Base-by-base conservation (phyloP, 2,888 invertebrate genomes). In the Mythimna ferrago region DNA sequence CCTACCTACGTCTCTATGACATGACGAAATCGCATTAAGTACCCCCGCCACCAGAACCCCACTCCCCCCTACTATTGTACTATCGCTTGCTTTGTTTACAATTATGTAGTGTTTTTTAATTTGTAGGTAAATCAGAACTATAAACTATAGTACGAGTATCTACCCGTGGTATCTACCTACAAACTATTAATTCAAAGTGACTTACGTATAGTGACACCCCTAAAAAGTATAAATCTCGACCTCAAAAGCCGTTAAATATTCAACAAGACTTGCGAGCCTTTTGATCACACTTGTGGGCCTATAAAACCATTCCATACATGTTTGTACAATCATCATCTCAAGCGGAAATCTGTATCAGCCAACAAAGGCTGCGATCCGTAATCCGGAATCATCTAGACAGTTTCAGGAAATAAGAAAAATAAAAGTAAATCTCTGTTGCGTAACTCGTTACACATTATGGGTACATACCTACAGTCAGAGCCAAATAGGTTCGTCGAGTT, bases 251-350 rank as follows among this genome's bases (percentile, higher is more conserved):
- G 88, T 87, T 88, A 88, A 89, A 91, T 90, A 89, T 91, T 90
- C 85, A 81, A 78, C 73, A 76, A 87, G 82, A 82, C 78, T 85
- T 82, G 73, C 84, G 84, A 81, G 84, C 81, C 89, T 89, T 92
- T 92, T 92, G 90, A 92, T 91, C 90, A 89, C 84, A 81, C 83
- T 56, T 87, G 86, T 84, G 81, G 74, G 80, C 82, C 60, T 84
- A 85, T 87, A 82, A 87, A 87, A 86, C 85, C 85, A 85, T 89
- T 89, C 86, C 87, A 86, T 84, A 89, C 90, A 87, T 92, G 91
- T 92, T 93, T 92, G 91, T 89, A 89, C 91, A 93, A 93, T 92
- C 92, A 93, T 85, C 86, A 87, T 78, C 76, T 38, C 41, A 85
- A 84, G 79, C 85, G 87, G 85, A 89, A 91, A 91, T 92, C 89